Base-by-base conservation (phyloP, 2,888 invertebrate genomes). In the Eulithis testata region DNA sequence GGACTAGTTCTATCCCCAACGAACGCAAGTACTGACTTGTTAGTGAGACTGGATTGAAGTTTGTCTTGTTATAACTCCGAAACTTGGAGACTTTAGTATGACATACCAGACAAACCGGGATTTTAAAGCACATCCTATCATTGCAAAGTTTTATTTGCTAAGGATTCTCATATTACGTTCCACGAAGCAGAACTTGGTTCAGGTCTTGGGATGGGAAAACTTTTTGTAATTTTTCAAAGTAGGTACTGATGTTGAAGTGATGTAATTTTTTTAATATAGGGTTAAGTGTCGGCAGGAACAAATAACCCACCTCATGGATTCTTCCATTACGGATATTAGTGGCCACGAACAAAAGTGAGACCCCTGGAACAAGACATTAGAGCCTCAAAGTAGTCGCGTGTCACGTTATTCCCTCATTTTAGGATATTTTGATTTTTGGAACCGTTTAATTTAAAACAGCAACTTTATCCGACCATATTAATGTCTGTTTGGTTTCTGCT, bases 11-110 rank as follows among this genome's bases (percentile, higher is more conserved):
- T 74, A 70, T 69, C 73, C 73, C 71, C 77, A 79, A 76, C 79
- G 21, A 78, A 79, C 75, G 70, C 70, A 68, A 71, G 70, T 72
- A 71, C 72, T 64, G 81, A 85, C 84, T 87, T 87, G 86, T 86
- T 87, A 88, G 83, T 76, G 76, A 60, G 75, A 72, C 77, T 74
- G 76, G 79, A 81, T 78, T 75, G 76, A 85, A 88, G 86, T 87
- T 88, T 83, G 83, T 80, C 87, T 88, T 85, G 88, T 88, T 88
- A 87, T 84, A 86, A 87, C 84, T 85, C 82, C 55, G 61, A 51
- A 68, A 72, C 69, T 72, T 68, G 36, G 70, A 65, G 71, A 69
- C 73, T 74, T 72, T 66, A 68, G 62, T 70, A 73, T 71, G 70
- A 73, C 72, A 71, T 67, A 67, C 60, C 68, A 66, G 70, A 70